Evolutionary conservation across 2,113 vertebrate species (phyloP), one percentile per base, ranked within the genome.

Genomic region (Spizaetus ornatus): DNA sequence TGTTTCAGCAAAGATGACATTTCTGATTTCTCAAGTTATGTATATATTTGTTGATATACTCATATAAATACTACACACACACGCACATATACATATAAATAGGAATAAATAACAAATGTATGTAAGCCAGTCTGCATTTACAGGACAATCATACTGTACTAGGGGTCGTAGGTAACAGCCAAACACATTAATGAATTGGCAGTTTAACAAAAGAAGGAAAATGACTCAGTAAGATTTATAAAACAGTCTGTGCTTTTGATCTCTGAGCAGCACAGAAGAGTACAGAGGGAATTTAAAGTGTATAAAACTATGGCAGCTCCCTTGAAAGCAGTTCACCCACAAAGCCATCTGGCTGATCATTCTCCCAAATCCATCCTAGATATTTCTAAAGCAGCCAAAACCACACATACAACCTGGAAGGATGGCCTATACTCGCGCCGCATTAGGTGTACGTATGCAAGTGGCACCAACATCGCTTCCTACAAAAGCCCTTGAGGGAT

Each of bases 21-120:
- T 77, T 82, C 82, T 62, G 70, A 86, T 88, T 94, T 90, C 74
- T 73, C 88, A 23, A 69, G 73, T 88, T 93, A 48, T 45, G 53
- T 34, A 20, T 23, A 20, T 3, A 36, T 82, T 91, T 69, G 71
- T 80, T 4, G 7, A 40, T 20, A 61, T 23, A 59, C 61, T 66
- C 77, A 59, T 61, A 82, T 88, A 63, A 90, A 82, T 34, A 38
- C 14, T 38, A 53, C 11, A 42, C 26, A 53, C 17, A 53, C 31
- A 59, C 10, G 34, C 1, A 4, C 50, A 85, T 42, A 55, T 69
- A 65, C 26, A 32, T 16, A 79, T 40, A 71, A 89, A 70, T 10
- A 95, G 48, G 3, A 42, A 82, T 69, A 84, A 86, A 70, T 81
- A 91, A 79, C 25, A 72, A 87, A 72, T 31, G 16, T 61, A 55